Evolutionary conservation across 2,797 vertebrate species (phyloP).

Genomic region (Ptychobarbus kaznakovi): DNA sequence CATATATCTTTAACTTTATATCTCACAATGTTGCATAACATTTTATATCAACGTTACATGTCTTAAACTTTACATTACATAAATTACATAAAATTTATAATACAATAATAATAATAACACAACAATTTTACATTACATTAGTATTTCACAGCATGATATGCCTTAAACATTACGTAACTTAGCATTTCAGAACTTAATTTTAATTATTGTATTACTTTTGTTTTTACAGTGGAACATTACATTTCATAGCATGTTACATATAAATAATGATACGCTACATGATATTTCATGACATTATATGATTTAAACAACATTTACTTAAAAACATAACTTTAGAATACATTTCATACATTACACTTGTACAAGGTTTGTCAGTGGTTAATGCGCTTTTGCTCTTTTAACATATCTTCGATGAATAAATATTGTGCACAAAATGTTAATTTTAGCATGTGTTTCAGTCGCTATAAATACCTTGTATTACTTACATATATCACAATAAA

Average conservation of each 20-base stretch:
- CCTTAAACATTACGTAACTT: neutral
- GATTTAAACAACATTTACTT: neutral
- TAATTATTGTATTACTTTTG: neutral
- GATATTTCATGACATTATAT: neutral
- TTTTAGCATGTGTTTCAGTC: neutral
- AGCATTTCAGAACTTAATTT: neutral
- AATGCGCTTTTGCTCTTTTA: neutral
- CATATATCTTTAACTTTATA: neutral
- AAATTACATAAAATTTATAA: neutral
- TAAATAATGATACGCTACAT: neutral
- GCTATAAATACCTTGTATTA: neutral
- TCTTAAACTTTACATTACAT: constrained; percentile 6
- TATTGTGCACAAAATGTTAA: neutral
- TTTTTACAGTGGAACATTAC: no score
- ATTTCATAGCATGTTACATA: neutral
- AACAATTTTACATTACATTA: neutral
- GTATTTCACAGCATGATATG: neutral
- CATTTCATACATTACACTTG: neutral
- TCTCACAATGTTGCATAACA: neutral
- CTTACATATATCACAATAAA: neutral
- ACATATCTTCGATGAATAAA: neutral
- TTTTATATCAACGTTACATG: neutral
- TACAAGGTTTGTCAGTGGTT: neutral
- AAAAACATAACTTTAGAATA: neutral
- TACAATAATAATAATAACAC: neutral